Evolutionary conservation across 2,888 invertebrate species (phyloP).

Genomic region (Sthenelais limicola): DNA sequence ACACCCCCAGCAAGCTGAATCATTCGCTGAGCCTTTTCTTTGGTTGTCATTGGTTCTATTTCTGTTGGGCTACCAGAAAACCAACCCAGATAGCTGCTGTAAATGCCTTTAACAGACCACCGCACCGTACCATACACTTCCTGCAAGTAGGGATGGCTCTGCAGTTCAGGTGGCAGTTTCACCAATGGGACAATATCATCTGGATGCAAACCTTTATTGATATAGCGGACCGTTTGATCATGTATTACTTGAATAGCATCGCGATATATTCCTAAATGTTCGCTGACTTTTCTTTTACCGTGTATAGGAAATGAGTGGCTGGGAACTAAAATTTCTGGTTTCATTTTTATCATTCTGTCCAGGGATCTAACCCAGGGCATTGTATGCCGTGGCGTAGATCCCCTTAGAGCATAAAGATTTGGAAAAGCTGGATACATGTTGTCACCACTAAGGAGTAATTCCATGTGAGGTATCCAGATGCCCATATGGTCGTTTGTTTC

Average conservation of each 20-base stretch:
- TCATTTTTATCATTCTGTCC: conserved; percentile 58
- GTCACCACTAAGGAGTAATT: conserved; percentile 62
- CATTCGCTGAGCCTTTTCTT: conserved; percentile 55
- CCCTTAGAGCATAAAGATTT: conserved; percentile 66
- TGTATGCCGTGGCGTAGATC: conserved; percentile 57
- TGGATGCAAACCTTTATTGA: conserved; percentile 63
- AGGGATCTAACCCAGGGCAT: conserved; percentile 61
- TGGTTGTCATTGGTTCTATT: conserved; percentile 36
- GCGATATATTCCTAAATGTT: conserved; percentile 50
- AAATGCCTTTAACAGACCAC: conserved; percentile 65
- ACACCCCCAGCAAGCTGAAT: conserved; percentile 54
- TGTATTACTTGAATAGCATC: conserved; percentile 67
- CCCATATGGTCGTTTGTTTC: conserved; percentile 67
- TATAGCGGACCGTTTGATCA: conserved; percentile 61
- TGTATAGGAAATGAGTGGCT: conserved; percentile 62
- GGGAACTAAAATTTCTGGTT: conserved; percentile 60
- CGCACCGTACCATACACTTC: conserved; percentile 64
- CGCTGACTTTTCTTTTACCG: conserved; percentile 50
- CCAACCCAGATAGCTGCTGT: conserved; percentile 52
- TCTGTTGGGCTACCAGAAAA: conserved; percentile 50
- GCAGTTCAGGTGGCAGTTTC: conserved; percentile 56
- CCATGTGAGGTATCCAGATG: conserved; percentile 59
- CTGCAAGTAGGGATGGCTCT: conserved; percentile 56
- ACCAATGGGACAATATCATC: conserved; percentile 61
- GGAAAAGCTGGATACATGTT: conserved; percentile 65